Evolutionary conservation across 2,888 invertebrate species (phyloP).

Genomic region (Willowsia nigromaculata): DNA sequence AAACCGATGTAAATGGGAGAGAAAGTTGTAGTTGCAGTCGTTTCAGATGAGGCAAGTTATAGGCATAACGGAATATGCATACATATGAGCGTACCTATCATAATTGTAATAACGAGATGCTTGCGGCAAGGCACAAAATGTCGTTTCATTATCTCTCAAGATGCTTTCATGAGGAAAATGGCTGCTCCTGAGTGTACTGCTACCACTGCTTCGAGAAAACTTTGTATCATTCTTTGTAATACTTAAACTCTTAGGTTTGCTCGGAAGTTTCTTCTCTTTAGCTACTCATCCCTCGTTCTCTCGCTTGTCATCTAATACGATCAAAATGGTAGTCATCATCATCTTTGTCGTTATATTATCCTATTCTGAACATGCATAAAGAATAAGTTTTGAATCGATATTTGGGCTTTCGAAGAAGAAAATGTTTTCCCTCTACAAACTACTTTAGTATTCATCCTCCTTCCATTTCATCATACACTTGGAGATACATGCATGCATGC

Average conservation of each 20-base stretch:
- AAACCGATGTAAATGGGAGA: constrained; percentile 40
- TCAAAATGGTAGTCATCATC: constrained; percentile 58
- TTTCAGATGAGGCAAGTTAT: constrained; percentile 55
- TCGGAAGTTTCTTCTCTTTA: neutral
- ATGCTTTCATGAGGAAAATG: constrained; percentile 66
- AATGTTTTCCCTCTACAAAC: constrained; percentile 22
- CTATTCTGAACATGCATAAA: constrained; percentile 44
- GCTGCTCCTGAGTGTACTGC: constrained; percentile 35
- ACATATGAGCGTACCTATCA: constrained; percentile 49
- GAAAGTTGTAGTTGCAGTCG: constrained; percentile 38
- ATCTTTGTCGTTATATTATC: constrained; percentile 57
- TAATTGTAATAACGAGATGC: constrained; percentile 62
- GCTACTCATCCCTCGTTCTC: neutral
- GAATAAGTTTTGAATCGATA: constrained; percentile 54
- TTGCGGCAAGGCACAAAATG: constrained; percentile 60
- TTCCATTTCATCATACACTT: constrained; percentile 33
- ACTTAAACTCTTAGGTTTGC: constrained; percentile 42
- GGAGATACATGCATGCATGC: neutral
- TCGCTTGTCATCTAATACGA: constrained; percentile 43
- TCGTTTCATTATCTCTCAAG: constrained; percentile 66
- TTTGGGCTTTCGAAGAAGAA: constrained; percentile 29
- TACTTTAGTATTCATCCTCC: constrained; percentile 41
- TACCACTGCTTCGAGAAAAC: neutral
- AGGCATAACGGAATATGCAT: neutral
- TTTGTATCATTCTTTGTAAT: constrained; percentile 6